Conservation (phyloP, 1,140 invertebrate genomes). For the Drosophila quadrilineata region DNA sequence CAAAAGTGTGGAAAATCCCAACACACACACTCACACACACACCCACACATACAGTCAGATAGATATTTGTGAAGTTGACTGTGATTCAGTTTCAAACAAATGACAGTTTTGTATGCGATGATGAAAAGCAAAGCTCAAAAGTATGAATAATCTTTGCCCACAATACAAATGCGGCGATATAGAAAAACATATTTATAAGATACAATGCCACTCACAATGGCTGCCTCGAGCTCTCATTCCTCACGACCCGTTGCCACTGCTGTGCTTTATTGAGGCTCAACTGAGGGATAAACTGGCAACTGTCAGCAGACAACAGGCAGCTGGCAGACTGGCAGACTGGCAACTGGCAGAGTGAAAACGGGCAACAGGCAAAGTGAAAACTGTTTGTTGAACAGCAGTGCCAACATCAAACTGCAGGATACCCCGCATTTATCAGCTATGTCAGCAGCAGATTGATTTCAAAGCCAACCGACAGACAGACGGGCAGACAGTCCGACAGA, state of each 20-base stretch:
- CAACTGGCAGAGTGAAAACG: no score
- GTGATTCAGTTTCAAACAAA: constrained; percentile 33
- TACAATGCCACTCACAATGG: constrained; percentile 31
- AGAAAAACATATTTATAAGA: constrained; percentile 46
- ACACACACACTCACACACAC: constrained; percentile 3
- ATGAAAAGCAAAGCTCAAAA: constrained; percentile 34
- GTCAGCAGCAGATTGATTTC: constrained; percentile 55
- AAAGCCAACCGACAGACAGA: constrained; percentile 21
- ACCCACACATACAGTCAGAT: background rate
- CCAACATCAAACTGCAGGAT: constrained; percentile 37
- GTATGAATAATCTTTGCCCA: constrained; percentile 33
- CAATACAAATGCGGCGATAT: constrained; percentile 29
- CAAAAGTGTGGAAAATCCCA: constrained; percentile 36
- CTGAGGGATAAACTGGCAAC: constrained; percentile 36
- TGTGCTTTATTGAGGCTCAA: constrained; percentile 35
- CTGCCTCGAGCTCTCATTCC: constrained; percentile 1
- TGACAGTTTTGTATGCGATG: constrained; percentile 35
- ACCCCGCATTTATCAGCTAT: constrained; percentile 44
- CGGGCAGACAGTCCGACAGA: background rate
- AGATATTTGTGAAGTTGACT: background rate
- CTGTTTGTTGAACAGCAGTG: constrained; percentile 9
- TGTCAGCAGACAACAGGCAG: background rate
- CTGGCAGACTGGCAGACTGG: background rate
- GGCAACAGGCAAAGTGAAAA: no score
- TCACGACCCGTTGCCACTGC: background rate